Evolutionary conservation across 2,888 invertebrate genomes (phyloP), one percentile per base, ranked within the genome.

Genomic region (Xanthia togata): DNA sequence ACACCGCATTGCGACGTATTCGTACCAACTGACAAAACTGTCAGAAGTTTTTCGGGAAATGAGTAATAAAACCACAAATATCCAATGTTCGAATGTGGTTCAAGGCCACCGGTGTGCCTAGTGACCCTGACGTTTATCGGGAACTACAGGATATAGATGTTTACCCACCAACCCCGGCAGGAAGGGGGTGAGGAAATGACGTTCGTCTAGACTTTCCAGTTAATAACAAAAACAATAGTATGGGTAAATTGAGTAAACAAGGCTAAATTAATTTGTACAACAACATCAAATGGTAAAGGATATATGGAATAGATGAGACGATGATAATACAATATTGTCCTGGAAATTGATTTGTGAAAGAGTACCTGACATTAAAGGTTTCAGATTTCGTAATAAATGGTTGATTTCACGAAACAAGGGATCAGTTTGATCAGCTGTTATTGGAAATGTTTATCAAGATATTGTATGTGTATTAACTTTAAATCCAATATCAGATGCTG

Each of bases 61-160:
- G 20, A 67, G 53, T 60, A n/a, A 75, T 69, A 70, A 78, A 81
- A 71, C 59, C 60, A 44, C 35, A 47, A 79, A 76, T 67, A 77
- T 68, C 11, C 57, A 63, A 65, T 59, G 44, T 38, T 57, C 73
- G 59, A 82, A 88, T 78, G 23, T 78, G n/a, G 81, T 60, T 73
- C 81, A 83, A 87, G 85, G 87, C 47, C 72, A 60, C 44, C 47
- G 72, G 76, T 59, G 57, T 38, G 53, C n/a, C 64, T 60, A 55
- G 63, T 77, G 87, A 70, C 90, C 90, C 71, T 89, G 91, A 85
- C 88, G 82, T 88, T 89, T 63, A 83, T 76, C 71, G 82, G 71
- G 68, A 84, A 69, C 65, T 73, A 77, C 70, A 79, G 87, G 87
- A 88, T 88, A 87, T 82, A 69, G 83, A 79, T 86, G 86, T 89